Evolutionary conservation across 1,140 invertebrate species (phyloP), one percentile per base, ranked within the genome.

Genomic region (Elymnias hypermnestra): DNA sequence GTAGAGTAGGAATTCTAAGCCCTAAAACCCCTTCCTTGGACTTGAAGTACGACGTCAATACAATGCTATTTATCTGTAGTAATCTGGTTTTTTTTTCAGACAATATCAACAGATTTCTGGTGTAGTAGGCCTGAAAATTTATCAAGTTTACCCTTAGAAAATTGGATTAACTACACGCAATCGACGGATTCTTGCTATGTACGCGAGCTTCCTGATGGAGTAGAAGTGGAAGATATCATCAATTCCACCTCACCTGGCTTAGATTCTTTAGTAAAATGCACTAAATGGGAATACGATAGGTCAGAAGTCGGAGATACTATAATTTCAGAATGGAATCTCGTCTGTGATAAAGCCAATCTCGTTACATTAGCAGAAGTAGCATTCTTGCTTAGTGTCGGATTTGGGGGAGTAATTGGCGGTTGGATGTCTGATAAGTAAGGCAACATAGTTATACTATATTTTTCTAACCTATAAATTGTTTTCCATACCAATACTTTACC

Each of bases 341-440:
- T 92, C 1, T 92, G 91, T 68, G 90, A 92, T 46, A 87, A 87
- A 56, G 87, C 88, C 47, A 78, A 87, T 37, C 68, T 92, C 9
- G 91, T 87, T 18, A 91, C 89, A 57, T 72, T 92, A 2, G 89
- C 90, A 5, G 91, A 92, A 78, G 91, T 92, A 74, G 88, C 90
- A 63, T 92, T 93, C 67, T 71, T 93, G 14, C 72, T 89, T 17
- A 91, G 92, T 21, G 90, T 92, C 1, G 91, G 91, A 37, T 71
- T 91, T 36, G 92, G 92, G 47, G 91, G 91, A 22, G 88, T 93
- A 5, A 87, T 92, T 1, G 91, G 90, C 23, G 91, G 92, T 10
- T 89, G 91, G 63, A 87, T 93, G 28, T 92, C 92, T 10, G 92
- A 93, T 72, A 91, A 88, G 82, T 85, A 64, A 69, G 71, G 42